A percentile compares a stretch with the other conserved stretches of the same genome.
These are phyloP conservation scores for Phoebastria nigripes DNA, from an alignment of 2,797 vertebrate genomes.

Conservation along the genomic window DNA sequence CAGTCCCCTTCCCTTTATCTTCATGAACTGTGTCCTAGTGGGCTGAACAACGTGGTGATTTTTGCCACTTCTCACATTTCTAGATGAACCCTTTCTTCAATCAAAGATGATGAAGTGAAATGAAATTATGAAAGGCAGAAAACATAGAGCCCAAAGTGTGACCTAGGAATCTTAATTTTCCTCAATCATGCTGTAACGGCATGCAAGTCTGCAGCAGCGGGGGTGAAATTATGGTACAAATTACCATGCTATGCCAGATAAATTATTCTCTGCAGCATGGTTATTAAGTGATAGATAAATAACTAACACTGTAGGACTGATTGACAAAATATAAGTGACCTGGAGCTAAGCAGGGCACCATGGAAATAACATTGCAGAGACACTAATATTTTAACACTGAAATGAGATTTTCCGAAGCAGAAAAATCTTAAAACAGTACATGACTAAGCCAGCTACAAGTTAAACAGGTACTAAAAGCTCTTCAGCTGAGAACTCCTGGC, in stretches of 20 bases:
- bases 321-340: slow-evolving; percentile 79
- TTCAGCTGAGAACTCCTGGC: slow-evolving; percentile 3
- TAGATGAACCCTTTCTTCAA: slow-evolving; percentile 50
- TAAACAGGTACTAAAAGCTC: neutral
- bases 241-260: slow-evolving; percentile 79
- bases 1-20: neutral
- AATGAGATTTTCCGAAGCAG: slow-evolving; percentile 72
- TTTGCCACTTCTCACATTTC: slow-evolving; percentile 34
- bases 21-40: neutral
- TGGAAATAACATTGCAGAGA: slow-evolving; percentile 69
- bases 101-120: slow-evolving; percentile 56
- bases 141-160: slow-evolving; percentile 68
- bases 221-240: slow-evolving; percentile 80
- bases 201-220: slow-evolving; percentile 75
- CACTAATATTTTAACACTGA: slow-evolving; percentile 67
- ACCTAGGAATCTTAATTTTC: slow-evolving; percentile 80
- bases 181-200: slow-evolving; percentile 74
- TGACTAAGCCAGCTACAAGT: neutral
- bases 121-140: slow-evolving; percentile 74
- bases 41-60: slow-evolving; percentile 4
- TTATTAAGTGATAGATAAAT: slow-evolving; percentile 82
- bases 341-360: slow-evolving; percentile 71
- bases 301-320: slow-evolving; percentile 78
- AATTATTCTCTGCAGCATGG: slow-evolving; percentile 78
- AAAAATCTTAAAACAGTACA: slow-evolving; percentile 57